These are phyloP conservation scores for Drosophila takahashii DNA, from an alignment of 1,140 invertebrate species.

Conservation along the genomic window DNA sequence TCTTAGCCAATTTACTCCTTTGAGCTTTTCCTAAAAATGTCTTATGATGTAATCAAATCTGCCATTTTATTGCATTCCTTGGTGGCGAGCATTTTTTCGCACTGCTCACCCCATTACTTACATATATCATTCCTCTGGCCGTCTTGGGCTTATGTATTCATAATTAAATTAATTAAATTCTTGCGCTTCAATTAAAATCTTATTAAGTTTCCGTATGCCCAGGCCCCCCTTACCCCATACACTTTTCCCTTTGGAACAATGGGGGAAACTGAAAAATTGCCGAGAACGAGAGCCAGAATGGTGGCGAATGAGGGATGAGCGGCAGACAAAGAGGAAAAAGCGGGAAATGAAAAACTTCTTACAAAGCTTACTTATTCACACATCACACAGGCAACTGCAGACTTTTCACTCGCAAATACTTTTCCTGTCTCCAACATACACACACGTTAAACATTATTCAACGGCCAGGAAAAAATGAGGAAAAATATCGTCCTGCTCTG, in stretches of 20 bases:
- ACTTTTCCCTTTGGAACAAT: slow-evolving; percentile 41
- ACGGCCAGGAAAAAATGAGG: slow-evolving; percentile 46
- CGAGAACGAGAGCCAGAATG: background rate
- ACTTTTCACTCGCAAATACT: slow-evolving; percentile 51
- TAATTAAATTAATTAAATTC: slow-evolving; percentile 84
- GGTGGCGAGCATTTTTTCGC: slow-evolving; percentile 6
- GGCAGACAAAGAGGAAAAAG: slow-evolving; percentile 14
- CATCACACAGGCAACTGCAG: slow-evolving; percentile 35
- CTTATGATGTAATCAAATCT: slow-evolving; percentile 29
- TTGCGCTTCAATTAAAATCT: slow-evolving; percentile 84
- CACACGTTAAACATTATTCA: slow-evolving; percentile 49
- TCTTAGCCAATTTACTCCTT: background rate
- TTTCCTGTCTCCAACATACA: slow-evolving; percentile 33
- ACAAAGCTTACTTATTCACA: slow-evolving; percentile 76
- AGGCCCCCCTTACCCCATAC: slow-evolving; percentile 13
- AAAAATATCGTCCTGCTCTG: slow-evolving; percentile 39
- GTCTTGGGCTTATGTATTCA: slow-evolving; percentile 45
- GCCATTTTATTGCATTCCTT: slow-evolving; percentile 37
- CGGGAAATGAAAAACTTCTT: slow-evolving; percentile 48
- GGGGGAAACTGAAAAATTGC: slow-evolving; percentile 37
- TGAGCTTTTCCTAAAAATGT: background rate
- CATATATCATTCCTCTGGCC: slow-evolving; percentile 24
- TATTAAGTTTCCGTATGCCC: slow-evolving; percentile 70
- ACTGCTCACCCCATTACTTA: slow-evolving; percentile 1
- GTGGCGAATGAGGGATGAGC: slow-evolving; percentile 34